These are phyloP conservation scores for Rhea pennata DNA, from an alignment of 2,113 vertebrate genomes.

Conservation along the genomic window DNA sequence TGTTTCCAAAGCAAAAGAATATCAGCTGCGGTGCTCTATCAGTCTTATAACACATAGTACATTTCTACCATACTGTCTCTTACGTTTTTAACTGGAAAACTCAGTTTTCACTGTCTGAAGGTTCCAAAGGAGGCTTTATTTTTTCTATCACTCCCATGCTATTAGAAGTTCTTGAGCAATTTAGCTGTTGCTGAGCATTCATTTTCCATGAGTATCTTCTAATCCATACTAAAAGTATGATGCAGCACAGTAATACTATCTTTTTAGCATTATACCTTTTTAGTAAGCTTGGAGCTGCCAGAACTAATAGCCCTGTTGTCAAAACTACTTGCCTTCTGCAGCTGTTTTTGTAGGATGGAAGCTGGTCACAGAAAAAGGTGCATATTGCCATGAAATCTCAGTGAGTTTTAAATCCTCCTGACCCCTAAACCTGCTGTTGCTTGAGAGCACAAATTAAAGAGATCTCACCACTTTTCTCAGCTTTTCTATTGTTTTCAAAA, in stretches of 20 bases:
- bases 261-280: slow-evolving; percentile 6
- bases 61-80: not conserved
- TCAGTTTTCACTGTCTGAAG: slow-evolving; percentile 12
- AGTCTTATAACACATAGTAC: not conserved
- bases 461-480: not conserved
- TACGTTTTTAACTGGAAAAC: slow-evolving; percentile 28
- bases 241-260: not conserved
- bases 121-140: slow-evolving; percentile 5
- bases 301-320: not conserved
- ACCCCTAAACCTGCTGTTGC: not conserved
- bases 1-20: not conserved
- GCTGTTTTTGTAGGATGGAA: not conserved
- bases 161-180: not conserved
- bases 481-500: not conserved
- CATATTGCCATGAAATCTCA: not conserved
- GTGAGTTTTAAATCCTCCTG: not conserved
- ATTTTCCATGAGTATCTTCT: not conserved
- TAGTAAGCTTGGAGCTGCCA: slow-evolving; percentile 8
- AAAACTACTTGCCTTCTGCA: not conserved
- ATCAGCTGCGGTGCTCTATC: not conserved
- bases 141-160: not conserved
- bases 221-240: not conserved
- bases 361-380: not conserved
- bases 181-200: not conserved
- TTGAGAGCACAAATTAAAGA: not conserved